Percentiles rank a stretch among this genome's conserved stretches.
Evolutionary conservation across 2,113 vertebrate genomes (phyloP).

Genomic region (Hemibates koningsi): DNA sequence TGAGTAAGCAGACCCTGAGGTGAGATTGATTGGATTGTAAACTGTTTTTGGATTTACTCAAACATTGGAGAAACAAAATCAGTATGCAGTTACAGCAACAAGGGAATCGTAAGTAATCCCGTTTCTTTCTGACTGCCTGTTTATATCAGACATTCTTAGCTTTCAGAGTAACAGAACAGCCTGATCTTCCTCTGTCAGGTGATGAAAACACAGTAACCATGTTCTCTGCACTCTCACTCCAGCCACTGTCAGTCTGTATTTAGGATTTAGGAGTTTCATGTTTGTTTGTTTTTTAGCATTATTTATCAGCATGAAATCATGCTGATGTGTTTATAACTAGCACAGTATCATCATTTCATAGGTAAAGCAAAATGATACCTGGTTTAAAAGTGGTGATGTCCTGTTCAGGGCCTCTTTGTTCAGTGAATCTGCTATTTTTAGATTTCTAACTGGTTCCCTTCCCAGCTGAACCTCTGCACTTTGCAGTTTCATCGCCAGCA

Average conservation of each 20-base stretch:
- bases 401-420: neutral
- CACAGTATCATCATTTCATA: neutral
- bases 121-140: neutral
- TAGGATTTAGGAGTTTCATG: neutral
- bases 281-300: neutral
- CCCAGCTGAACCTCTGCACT: neutral
- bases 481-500: neutral
- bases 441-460: neutral
- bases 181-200: neutral
- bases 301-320: neutral
- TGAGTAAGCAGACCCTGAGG: neutral
- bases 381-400: neutral
- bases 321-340: neutral
- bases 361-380: neutral
- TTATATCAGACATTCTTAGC: neutral
- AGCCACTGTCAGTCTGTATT: neutral
- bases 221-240: neutral
- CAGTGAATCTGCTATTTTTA: neutral
- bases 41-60: neutral
- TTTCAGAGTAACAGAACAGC: neutral
- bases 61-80: neutral
- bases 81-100: neutral
- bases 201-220: neutral
- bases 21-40: neutral
- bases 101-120: neutral